Conservation (phyloP, 2,888 invertebrate species). For the Drosophila colorata region DNA sequence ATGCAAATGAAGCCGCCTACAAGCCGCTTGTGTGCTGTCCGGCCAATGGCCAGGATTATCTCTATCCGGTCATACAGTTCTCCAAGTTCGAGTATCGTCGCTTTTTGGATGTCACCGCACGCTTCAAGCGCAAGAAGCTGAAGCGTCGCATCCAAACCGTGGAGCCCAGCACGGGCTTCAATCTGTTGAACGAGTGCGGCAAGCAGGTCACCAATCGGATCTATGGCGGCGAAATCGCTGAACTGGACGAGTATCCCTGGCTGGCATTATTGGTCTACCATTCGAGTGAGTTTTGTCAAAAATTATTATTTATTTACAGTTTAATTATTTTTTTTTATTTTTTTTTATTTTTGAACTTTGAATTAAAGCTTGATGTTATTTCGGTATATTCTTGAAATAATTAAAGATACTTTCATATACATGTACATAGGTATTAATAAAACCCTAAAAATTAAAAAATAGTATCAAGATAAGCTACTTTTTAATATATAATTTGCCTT, state of each 20-base stretch:
- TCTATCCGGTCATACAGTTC: constrained; percentile 78
- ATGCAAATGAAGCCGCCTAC: constrained; percentile 22
- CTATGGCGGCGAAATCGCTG: constrained; percentile 88
- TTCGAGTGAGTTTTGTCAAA: constrained; percentile 83
- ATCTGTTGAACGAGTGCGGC: constrained; percentile 86
- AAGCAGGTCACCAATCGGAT: constrained; percentile 87
- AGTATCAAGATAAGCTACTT: too few relatives aligned
- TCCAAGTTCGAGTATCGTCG: constrained; percentile 78
- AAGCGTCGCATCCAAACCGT: constrained; percentile 84
- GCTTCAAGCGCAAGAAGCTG: constrained; percentile 81
- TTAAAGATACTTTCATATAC: too few relatives aligned
- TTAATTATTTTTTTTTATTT: too few relatives aligned
- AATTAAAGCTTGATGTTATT: too few relatives aligned
- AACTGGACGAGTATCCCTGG: constrained; percentile 89
- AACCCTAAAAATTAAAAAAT: too few relatives aligned
- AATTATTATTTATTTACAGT: not conserved
- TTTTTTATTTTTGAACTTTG: too few relatives aligned
- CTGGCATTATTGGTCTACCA: constrained; percentile 87
- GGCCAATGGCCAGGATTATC: constrained; percentile 79
- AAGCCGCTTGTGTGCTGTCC: constrained; percentile 82
- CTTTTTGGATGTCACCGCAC: constrained; percentile 70
- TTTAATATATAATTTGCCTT: too few relatives aligned
- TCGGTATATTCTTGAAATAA: too few relatives aligned
- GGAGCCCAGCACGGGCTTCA: constrained; percentile 73
- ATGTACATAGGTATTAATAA: too few relatives aligned